Evolutionary conservation across 2,888 invertebrate genomes (phyloP), one percentile per base, ranked within the genome.

Genomic region (Empis stercorea): DNA sequence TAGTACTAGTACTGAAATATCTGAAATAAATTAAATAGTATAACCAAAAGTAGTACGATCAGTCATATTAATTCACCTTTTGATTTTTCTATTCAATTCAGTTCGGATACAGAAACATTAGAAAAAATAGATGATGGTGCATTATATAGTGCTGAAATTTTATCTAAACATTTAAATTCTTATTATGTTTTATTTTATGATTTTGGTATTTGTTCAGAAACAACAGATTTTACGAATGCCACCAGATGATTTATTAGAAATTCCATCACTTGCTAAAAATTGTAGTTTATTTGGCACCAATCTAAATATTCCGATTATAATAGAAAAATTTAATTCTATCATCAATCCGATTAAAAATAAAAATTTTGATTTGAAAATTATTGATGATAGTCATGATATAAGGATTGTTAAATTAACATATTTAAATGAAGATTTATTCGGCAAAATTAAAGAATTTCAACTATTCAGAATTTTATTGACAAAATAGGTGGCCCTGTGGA

Each of bases 91-190:
- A 73, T 87, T 30, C 87, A 87, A 56, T 71, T 84, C 45, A 81
- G 80, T 55, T 76, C 76, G 4, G 72, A 74, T 43, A 61, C 64
- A 30, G 58, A 59, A 14, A 74, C 76, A 43, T 57, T 80, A 20
- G 76, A 79, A 47, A 65, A 73, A 13, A 73, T 78, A 1, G 80
- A 78, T 1, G 91, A 94, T 62, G 79, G 81, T 6, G 76, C 78
- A 51, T 94, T 93, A 87, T 96, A 95, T 66, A 76, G 96, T 49
- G 94, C 91, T 0, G 80, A 81, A 60, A 80, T 95, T 10, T 73
- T 92, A 36, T 86, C 87, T 58, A 74, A 83, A 0, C 79, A 80
- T 54, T 71, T 74, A 5, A 81, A 81, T 50, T 80, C 81, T 30
- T 73, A 73, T 82, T 1, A 73, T 81, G n/a, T 86, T 0, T 71